Base-by-base conservation (phyloP, 2,888 invertebrate genomes). In the Acronicta alni region DNA sequence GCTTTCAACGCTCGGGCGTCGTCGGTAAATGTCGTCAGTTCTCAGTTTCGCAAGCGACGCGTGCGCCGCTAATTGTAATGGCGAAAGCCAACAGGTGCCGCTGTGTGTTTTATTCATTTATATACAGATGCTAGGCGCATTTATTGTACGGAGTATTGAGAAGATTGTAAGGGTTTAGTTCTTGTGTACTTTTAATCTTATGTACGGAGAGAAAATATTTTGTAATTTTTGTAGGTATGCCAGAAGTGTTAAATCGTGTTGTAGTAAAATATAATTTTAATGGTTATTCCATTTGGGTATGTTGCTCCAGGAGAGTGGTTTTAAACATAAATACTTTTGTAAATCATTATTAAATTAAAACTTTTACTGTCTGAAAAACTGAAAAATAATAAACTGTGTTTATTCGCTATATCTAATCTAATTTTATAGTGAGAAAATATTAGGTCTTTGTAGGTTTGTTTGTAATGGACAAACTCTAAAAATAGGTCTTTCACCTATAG, bases 51-150 rank as follows among this genome's bases (percentile, higher is more conserved):
- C 83, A 87, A 85, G 56, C 64, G 54, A 73, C 81, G 79, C 82
- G 80, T 83, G 85, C 80, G 77, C 20, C 63, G 76, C 76, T 78
- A 75, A 75, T 73, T 76, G 75, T 79, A 79, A 75, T 86, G 87
- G 86, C 84, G 87, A 86, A 87, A 87, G 84, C 80, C 80, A 80
- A 81, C 83, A 84, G 64, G 64, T 75, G 79, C 75, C 72, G 71
- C 67, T 73, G 72, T 77, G 74, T 81, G 71, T 79, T 76, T 80
- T 77, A 80, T 80, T 78, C 76, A 82, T 81, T 72, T 64, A 63
- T 67, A 57, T 45, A 53, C 23, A 64, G 72, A 49, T 54, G 61
- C 44, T 57, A 69, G 68, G 8, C 20, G 26, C 43, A 35, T 35
- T 57, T 57, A 46, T 69, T 57, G 54, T 56, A 41, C 18, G 2